Base-by-base conservation (phyloP, 37 sponge, comb jelly and placozoan species). In the Eunapius fragilis region DNA sequence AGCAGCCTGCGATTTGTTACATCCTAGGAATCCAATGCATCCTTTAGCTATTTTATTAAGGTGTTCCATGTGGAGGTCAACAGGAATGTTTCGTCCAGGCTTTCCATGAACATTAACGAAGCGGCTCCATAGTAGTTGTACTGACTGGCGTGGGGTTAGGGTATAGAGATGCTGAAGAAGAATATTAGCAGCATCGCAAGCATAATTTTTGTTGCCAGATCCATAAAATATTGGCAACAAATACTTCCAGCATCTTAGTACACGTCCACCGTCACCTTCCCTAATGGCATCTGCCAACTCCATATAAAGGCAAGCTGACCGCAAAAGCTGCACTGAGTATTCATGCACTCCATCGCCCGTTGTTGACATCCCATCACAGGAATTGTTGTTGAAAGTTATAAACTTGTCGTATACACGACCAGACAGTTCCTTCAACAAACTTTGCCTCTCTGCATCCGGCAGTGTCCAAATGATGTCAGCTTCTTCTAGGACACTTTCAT, bases 31-130 rank as follows among this genome's bases (percentile, higher is more conserved):
- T 30, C 28, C 37, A 89, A n/a, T 31, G 69, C 84, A 71, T 81
- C 82, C 49, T 89, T 89, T 31, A 89, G 84, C 49, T 84, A 75
- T 23, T 84, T 84, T 23, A n/a, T n/a, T n/a, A n/a, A n/a, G n/a
- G n/a, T n/a, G n/a, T n/a, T n/a, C n/a, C n/a, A n/a, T n/a, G n/a
- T 67, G 68, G 12, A 84, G 17, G 68, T 84, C 85, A 31, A 48
- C 85, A 58, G 85, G 85, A 31, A 84, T 84, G 69, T 84, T 84
- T 23, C 37, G 17, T 28, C 85, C 84, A 10, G 48, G 33, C 31
- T 37, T 73, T 25, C 89, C 89, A 36, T 37, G 27, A 3, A 69
- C 78, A 67, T 78, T 89, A 10, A 83, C 73, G 30, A 80, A n/a
- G 23, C 88, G 41, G 27, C 82, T 49, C 88, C 88, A 89, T 22